Evolutionary conservation across 2,888 invertebrate genomes (phyloP).

Genomic region (Caenorhabditis sulstoni): DNA sequence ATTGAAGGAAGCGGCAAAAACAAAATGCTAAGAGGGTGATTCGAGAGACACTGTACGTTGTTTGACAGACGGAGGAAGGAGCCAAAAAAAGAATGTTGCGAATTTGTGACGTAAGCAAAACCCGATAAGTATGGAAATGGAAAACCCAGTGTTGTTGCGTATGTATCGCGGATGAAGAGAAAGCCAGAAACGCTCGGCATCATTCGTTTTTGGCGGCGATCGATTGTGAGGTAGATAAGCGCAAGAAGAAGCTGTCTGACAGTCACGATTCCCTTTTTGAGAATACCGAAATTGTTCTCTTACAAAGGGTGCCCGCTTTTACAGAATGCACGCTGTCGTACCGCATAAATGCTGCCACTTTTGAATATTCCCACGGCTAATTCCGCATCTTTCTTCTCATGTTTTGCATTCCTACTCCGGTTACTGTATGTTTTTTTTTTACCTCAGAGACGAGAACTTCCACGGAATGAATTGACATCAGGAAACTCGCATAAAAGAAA

Average conservation of each 20-base stretch:
- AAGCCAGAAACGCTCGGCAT: background rate
- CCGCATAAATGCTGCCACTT: slow-evolving; percentile 14
- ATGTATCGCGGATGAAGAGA: too few relatives aligned
- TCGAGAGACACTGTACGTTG: too few relatives aligned
- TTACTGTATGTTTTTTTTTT: slow-evolving; percentile 2
- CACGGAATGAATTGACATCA: too few relatives aligned
- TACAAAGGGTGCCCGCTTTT: background rate
- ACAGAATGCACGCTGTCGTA: background rate
- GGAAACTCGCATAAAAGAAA: too few relatives aligned
- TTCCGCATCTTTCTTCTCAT: background rate
- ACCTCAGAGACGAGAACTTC: slow-evolving; percentile 6
- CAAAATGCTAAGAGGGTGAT: too few relatives aligned
- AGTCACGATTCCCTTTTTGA: slow-evolving; percentile 12
- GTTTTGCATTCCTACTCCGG: background rate
- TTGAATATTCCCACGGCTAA: slow-evolving; percentile 8
- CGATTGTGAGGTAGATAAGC: slow-evolving; percentile 8
- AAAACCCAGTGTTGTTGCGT: too few relatives aligned
- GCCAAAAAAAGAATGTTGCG: too few relatives aligned
- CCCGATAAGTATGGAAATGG: too few relatives aligned
- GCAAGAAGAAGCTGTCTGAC: slow-evolving; percentile 14
- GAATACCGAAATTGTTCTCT: slow-evolving; percentile 10
- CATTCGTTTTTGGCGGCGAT: slow-evolving; percentile 1
- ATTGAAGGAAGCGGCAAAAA: too few relatives aligned
- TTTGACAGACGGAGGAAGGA: too few relatives aligned
- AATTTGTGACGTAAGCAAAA: too few relatives aligned